phyloP scores from a whole-genome alignment of 1,140 invertebrate genomes.

The Cyclina sinensis region DNA sequence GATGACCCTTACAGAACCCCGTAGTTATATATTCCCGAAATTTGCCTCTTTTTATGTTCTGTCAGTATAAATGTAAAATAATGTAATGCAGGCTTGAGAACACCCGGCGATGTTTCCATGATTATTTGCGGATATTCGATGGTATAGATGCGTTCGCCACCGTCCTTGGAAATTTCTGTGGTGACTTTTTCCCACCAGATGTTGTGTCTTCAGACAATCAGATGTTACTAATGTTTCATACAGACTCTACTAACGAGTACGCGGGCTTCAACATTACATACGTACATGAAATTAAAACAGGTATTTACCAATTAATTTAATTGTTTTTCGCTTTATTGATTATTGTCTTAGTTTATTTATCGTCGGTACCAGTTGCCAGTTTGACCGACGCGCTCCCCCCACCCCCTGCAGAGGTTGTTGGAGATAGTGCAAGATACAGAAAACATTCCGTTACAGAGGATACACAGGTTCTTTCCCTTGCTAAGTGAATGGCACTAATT shows the following conservation, averaged over 20 bases:
- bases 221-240: constrained; percentile 28
- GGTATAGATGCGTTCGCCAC: constrained; percentile 1
- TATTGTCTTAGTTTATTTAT: no score
- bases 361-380: no score
- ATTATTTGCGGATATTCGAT: constrained; percentile 48
- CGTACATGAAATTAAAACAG: neutral
- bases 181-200: constrained; percentile 25
- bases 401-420: no score
- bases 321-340: no score
- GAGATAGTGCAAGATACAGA: no score
- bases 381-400: neutral
- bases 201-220: constrained; percentile 5
- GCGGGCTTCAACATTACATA: constrained; percentile 47
- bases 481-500: neutral
- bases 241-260: constrained; percentile 23
- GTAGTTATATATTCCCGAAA: neutral
- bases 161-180: constrained; percentile 29
- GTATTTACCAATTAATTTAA: neutral
- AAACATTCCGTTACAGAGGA: neutral
- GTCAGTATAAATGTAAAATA: no score
- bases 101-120: constrained; percentile 13
- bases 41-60: no score
- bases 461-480: neutral
- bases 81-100: constrained; percentile 41
- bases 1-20: neutral